Percentiles rank a stretch among this genome's conserved stretches.
Evolutionary conservation across 1,140 invertebrate genomes (phyloP).

Genomic region (Neelides sp.): DNA sequence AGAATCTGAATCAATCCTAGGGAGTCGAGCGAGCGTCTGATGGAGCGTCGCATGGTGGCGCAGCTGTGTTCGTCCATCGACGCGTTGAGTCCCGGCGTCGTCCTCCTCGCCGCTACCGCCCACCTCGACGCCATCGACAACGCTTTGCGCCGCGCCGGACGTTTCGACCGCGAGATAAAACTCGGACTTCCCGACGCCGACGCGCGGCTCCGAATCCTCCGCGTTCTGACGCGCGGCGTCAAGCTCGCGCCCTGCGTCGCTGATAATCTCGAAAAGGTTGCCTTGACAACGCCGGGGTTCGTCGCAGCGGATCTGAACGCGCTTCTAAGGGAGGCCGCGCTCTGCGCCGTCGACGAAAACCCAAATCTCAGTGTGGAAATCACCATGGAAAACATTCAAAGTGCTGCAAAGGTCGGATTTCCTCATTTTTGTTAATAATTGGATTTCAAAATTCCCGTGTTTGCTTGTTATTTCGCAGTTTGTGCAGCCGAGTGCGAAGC

Average conservation of each 20-base stretch:
- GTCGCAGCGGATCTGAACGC: conserved; percentile 88
- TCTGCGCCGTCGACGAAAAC: conserved; percentile 72
- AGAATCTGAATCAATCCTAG: too few relatives aligned
- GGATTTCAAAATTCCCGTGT: too few relatives aligned
- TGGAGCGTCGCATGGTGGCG: conserved; percentile 87
- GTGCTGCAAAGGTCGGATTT: too few relatives aligned
- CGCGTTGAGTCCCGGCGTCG: conserved; percentile 40
- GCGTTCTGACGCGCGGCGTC: conserved; percentile 59
- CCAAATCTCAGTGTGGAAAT: too few relatives aligned
- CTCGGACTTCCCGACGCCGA: conserved; percentile 82
- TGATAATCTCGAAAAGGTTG: conserved; percentile 54
- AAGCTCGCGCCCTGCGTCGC: conserved; percentile 51
- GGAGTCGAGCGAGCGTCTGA: conserved; percentile 77
- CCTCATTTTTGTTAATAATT: too few relatives aligned
- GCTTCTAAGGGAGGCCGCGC: conserved; percentile 70
- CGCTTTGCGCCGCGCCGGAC: conserved; percentile 73
- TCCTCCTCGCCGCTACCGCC: conserved; percentile 92
- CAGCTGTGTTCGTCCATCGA: conserved; percentile 81
- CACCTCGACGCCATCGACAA: conserved; percentile 85
- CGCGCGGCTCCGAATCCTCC: conserved; percentile 60
- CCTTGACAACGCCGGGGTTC: conserved; percentile 83
- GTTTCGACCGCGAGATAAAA: conserved; percentile 84
- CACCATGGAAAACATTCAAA: conserved; percentile 59
- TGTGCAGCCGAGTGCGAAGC: conserved; percentile 82
- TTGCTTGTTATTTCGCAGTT: too few relatives aligned